Conservation (phyloP, 2,888 invertebrate species). For the Noctuana brunneofusca region DNA sequence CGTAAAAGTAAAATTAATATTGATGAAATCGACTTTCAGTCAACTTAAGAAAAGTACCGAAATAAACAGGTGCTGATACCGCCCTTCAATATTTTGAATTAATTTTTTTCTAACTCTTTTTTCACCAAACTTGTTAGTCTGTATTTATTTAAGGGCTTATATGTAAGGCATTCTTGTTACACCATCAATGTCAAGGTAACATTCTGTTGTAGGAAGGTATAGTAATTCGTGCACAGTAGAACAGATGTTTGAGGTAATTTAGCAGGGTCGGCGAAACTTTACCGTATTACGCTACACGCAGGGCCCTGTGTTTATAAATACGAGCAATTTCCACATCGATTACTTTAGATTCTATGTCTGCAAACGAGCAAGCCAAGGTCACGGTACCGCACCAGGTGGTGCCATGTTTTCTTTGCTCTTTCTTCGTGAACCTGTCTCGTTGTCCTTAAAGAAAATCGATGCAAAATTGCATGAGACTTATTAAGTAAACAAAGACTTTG, state of each 20-base stretch:
- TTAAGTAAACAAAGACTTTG: slow-evolving; percentile 21
- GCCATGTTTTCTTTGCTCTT: slow-evolving; percentile 60
- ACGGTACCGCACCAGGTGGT: slow-evolving; percentile 76
- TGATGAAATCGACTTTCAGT: too few species aligned
- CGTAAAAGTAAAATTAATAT: too few species aligned
- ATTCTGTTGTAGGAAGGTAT: background rate
- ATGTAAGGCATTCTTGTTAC: background rate
- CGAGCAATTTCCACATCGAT: slow-evolving; percentile 63
- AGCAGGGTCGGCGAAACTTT: background rate
- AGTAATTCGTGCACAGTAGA: background rate
- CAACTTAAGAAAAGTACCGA: too few species aligned
- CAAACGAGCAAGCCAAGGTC: slow-evolving; percentile 70
- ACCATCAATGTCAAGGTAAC: background rate
- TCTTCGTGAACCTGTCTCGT: slow-evolving; percentile 34
- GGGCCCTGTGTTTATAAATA: slow-evolving; percentile 54
- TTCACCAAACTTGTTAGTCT: background rate
- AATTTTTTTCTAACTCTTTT: too few species aligned
- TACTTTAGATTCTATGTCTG: slow-evolving; percentile 54
- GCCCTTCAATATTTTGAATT: too few species aligned
- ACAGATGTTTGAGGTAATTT: background rate
- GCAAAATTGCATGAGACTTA: slow-evolving; percentile 28
- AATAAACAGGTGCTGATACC: too few species aligned
- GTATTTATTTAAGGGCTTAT: background rate
- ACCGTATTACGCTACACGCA: slow-evolving; percentile 18
- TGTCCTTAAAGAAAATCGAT: slow-evolving; percentile 38